phyloP scores from a whole-genome alignment of 2,888 invertebrate species.

The Philereme transversata region DNA sequence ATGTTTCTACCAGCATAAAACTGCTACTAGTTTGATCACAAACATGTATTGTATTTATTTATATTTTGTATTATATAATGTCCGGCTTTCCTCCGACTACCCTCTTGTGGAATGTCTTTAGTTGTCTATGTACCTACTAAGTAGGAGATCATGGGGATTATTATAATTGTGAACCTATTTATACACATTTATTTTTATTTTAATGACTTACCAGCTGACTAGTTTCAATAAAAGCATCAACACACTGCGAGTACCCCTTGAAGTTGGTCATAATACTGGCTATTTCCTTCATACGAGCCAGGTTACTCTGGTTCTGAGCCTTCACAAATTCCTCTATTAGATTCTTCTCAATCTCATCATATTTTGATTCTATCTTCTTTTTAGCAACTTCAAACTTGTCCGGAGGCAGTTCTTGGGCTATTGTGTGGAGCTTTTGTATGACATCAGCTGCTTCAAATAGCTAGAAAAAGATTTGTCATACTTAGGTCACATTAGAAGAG shows the following conservation, averaged over 20 bases:
- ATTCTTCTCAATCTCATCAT: constrained; percentile 94
- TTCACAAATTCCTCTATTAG: constrained; percentile 97
- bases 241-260: constrained; percentile 97
- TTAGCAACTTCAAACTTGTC: constrained; percentile 94
- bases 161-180: too few relatives aligned
- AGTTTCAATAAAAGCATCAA: constrained; percentile 98
- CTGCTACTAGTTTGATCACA: too few relatives aligned
- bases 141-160: not conserved
- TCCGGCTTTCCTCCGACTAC: too few relatives aligned
- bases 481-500: too few relatives aligned
- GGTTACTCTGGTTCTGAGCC: constrained; percentile 93
- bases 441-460: constrained; percentile 98
- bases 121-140: too few relatives aligned
- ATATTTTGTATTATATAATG: too few relatives aligned
- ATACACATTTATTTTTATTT: too few relatives aligned
- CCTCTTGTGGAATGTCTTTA: too few relatives aligned
- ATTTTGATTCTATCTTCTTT: constrained; percentile 93
- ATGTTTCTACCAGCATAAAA: too few relatives aligned
- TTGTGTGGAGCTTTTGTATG: constrained; percentile 97
- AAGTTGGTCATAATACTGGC: constrained; percentile 97
- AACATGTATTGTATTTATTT: too few relatives aligned
- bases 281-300: constrained; percentile 95
- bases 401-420: constrained; percentile 96
- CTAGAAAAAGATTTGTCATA: constrained; percentile 68
- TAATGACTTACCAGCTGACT: constrained; percentile 90